Percentiles rank a stretch among this genome's conserved stretches.
Evolutionary conservation across 2,797 vertebrate genomes (phyloP).

Genomic region (Hemibagrus guttatus): DNA sequence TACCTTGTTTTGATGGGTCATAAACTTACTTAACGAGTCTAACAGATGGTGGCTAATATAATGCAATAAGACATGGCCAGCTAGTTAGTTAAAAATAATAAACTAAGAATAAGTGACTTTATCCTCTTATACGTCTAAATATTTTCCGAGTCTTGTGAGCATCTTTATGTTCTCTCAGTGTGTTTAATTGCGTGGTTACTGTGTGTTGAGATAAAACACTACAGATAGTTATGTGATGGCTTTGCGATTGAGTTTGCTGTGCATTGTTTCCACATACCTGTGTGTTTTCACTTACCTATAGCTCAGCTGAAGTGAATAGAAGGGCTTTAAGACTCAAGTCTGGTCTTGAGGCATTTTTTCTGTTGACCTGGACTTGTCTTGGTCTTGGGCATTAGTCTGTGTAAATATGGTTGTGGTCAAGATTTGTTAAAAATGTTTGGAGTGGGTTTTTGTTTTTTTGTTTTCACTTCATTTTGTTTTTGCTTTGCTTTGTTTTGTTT

Average conservation of each 20-base stretch:
- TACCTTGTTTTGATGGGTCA: not conserved
- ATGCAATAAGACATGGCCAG: not conserved
- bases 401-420: too few species aligned
- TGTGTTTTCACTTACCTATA: not conserved
- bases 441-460: too few species aligned
- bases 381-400: not conserved
- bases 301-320: not conserved
- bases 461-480: too few species aligned
- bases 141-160: not conserved
- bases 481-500: too few species aligned
- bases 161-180: not conserved
- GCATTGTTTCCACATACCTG: too few species aligned
- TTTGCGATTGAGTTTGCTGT: not conserved
- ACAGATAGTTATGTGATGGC: not conserved
- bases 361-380: not conserved
- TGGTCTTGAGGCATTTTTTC: too few species aligned
- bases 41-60: not conserved
- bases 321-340: not conserved
- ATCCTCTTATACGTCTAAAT: not conserved
- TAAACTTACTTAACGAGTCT: not conserved
- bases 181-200: not conserved
- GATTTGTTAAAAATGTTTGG: too few species aligned
- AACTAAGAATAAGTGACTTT: too few species aligned
- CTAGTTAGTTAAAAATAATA: not conserved
- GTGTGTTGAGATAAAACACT: not conserved